These are phyloP conservation scores for Macroglossus sobrinus DNA, from an alignment of 2,113 vertebrate species.

Conservation along the genomic window DNA sequence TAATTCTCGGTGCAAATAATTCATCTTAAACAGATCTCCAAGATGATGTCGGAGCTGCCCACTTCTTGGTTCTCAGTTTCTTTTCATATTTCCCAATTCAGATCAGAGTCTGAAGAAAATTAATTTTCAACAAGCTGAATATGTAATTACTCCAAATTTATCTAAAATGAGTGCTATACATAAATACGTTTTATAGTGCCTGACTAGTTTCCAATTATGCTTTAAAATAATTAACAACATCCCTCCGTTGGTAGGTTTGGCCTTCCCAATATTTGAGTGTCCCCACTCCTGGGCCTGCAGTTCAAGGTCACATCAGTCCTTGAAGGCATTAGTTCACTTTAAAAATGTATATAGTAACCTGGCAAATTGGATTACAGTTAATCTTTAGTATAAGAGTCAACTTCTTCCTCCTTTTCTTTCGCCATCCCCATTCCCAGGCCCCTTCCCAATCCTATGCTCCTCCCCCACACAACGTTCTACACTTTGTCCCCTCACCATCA, in stretches of 20 bases:
- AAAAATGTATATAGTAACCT: background rate
- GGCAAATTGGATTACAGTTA: background rate
- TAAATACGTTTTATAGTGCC: background rate
- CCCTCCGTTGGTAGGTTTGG: background rate
- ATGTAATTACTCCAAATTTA: background rate
- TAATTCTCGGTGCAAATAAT: conserved; percentile 10
- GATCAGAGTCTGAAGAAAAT: conserved; percentile 2
- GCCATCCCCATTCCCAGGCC: background rate
- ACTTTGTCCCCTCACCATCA: background rate
- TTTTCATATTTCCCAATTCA: background rate
- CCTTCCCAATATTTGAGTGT: background rate
- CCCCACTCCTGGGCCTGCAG: background rate
- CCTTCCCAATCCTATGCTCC: background rate
- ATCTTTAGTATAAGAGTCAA: background rate
- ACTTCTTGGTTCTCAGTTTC: background rate
- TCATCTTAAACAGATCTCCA: background rate
- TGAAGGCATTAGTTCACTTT: background rate
- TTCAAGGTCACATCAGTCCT: background rate
- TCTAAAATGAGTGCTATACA: background rate
- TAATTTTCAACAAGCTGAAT: background rate
- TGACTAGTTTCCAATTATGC: background rate
- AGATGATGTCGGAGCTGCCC: background rate
- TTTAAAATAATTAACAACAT: background rate
- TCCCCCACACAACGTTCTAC: too few relatives aligned
- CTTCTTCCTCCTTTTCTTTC: background rate